A percentile compares a stretch with the other conserved stretches of the same genome.
These are phyloP conservation scores for Parambassis ranga DNA, from an alignment of 2,797 vertebrate genomes.

Conservation along the genomic window DNA sequence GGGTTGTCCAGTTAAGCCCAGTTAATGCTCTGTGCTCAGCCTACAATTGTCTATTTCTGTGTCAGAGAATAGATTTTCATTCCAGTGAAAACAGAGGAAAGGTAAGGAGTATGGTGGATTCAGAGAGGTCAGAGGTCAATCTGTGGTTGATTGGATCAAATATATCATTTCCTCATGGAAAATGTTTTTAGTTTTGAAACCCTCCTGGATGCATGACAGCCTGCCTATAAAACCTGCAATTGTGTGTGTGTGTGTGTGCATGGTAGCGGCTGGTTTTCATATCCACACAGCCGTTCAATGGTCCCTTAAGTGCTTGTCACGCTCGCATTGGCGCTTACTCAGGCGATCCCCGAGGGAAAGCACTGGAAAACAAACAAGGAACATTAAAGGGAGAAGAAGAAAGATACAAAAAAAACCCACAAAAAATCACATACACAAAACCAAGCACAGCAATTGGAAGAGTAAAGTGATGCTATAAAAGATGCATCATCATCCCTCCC, in stretches of 20 bases:
- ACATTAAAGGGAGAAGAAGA: constrained; percentile 9
- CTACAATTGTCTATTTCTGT: constrained; percentile 21
- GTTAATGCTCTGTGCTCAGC: constrained; percentile 16
- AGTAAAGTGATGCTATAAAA: constrained; percentile 48
- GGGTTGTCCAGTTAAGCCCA: constrained; percentile 45
- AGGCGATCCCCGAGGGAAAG: constrained; percentile 43
- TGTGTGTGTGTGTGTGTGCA: not conserved
- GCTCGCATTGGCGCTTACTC: constrained; percentile 44
- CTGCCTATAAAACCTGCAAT: not conserved
- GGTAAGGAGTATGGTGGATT: not conserved
- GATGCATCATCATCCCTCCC: constrained; percentile 26
- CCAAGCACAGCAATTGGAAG: constrained; percentile 52
- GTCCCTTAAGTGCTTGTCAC: constrained; percentile 59
- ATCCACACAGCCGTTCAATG: constrained; percentile 31
- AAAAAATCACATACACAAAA: constrained; percentile 16
- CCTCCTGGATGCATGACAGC: constrained; percentile 6
- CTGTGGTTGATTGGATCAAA: constrained; percentile 29
- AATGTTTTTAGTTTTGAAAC: constrained; percentile 10
- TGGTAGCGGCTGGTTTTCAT: constrained; percentile 34
- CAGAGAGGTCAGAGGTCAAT: constrained; percentile 26
- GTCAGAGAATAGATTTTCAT: constrained; percentile 17
- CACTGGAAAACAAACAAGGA: constrained; percentile 42
- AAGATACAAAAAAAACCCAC: constrained; percentile 2
- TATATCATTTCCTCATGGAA: constrained; percentile 23
- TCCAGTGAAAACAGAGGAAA: not conserved